A percentile compares a stretch with the other conserved stretches of the same genome.
Evolutionary conservation across 37 sponge, comb jelly and placozoan genomes (phyloP).

Genomic region (Agelas oroides): DNA sequence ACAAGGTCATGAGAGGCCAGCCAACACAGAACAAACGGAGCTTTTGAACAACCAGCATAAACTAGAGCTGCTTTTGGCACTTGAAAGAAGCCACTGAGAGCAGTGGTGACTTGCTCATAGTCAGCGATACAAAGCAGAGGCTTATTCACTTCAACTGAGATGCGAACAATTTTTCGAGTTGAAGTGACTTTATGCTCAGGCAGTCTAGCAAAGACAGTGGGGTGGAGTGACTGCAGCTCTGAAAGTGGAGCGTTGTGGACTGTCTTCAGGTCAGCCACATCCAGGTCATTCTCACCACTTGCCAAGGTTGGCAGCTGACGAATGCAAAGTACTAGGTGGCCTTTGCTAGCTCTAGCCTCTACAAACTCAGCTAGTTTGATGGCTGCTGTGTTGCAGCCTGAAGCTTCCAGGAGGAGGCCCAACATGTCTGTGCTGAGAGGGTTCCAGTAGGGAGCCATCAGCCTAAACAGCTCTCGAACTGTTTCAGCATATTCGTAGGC

Average conservation of each 20-base stretch:
- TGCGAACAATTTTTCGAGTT: background rate
- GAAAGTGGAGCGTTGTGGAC: background rate
- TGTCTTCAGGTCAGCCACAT: background rate
- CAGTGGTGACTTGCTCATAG: background rate
- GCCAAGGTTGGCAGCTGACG: background rate
- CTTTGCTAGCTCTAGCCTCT: background rate
- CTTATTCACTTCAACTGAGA: constrained; percentile 1
- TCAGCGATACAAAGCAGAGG: background rate
- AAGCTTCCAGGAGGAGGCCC: background rate
- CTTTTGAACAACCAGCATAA: background rate
- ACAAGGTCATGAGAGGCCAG: background rate
- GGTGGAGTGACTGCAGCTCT: background rate
- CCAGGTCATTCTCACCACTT: too few relatives aligned
- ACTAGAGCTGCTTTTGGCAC: background rate
- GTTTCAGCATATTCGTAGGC: background rate
- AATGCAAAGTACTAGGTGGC: background rate
- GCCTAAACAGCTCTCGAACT: background rate
- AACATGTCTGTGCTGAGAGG: background rate
- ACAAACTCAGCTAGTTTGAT: background rate
- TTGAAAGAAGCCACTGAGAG: background rate
- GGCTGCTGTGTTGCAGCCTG: background rate
- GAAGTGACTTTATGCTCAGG: background rate
- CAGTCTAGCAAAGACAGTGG: constrained; percentile 2
- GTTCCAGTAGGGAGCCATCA: background rate
- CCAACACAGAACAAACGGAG: background rate